Base-by-base conservation (phyloP, 2,888 invertebrate genomes). In the Trachelus stipa region DNA sequence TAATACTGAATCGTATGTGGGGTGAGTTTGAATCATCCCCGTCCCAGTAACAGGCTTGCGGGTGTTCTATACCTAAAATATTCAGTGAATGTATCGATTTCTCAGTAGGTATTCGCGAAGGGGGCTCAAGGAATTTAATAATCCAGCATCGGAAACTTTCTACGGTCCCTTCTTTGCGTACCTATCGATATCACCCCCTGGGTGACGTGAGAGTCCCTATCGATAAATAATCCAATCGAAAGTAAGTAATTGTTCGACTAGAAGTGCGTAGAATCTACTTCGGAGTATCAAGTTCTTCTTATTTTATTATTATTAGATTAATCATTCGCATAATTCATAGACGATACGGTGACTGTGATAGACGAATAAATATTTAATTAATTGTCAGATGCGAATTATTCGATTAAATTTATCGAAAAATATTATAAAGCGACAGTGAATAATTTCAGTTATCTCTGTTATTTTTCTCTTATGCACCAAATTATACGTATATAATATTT, bases 51-150 rank as follows among this genome's bases (percentile, higher is more conserved):
- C 73, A 69, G 79, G 73, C 81, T 77, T 80, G 77, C 78, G 79
- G 80, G 77, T 81, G 80, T 79, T 79, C 82, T 79, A 84, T 84
- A 85, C 84, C 88, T 88, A 86, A 90, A 90, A 90, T 91, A 91
- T 91, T 91, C 89, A 88, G 88, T 84, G 90, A 90, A 90, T 91
- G 90, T 90, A 91, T 91, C 91, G 91, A 90, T 91, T 90, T 84
- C 80, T 83, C 83, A 88, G 85, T 88, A 90, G 90, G 88, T 91
- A 91, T 90, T 90, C 86, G 85, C 87, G 88, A 89, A 88, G 86
- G 89, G 89, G 87, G 89, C 87, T 88, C 86, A 85, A 90, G 91
- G 91, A 91, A 91, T 91, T 91, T 91, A 91, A 91, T 91, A 91
- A 90, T 90, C 90, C 86, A 85, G 79, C 87, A 87, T 89, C 88